Percentiles rank a stretch among this genome's conserved stretches.
Conservation (phyloP, 1,140 invertebrate species). For the Orchestia grillus region DNA sequence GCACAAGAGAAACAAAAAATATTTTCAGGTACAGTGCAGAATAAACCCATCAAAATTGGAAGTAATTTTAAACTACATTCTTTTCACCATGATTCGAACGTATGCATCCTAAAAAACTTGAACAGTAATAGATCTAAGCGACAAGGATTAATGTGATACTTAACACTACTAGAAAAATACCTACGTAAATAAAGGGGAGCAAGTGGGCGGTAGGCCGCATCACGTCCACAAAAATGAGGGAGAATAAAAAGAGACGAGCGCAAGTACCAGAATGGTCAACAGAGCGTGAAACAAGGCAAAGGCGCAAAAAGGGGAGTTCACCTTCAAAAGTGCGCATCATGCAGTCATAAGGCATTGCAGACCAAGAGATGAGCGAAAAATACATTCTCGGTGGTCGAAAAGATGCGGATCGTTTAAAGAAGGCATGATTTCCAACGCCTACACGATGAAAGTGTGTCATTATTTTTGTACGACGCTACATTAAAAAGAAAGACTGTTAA, state of each 20-base stretch:
- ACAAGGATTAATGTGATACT: not conserved
- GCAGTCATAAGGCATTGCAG: not conserved
- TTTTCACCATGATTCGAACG: not conserved
- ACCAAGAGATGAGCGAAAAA: not conserved
- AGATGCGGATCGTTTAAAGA: not conserved
- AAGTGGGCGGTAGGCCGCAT: not conserved
- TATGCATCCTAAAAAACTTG: not conserved
- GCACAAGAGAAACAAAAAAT: not conserved
- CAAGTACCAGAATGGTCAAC: not conserved
- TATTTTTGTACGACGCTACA: not conserved
- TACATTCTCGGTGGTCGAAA: not conserved
- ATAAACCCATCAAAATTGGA: not conserved
- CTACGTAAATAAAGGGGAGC: not conserved
- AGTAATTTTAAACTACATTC: not conserved
- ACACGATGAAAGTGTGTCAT: not conserved
- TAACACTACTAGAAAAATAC: not conserved
- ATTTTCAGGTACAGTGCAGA: not conserved
- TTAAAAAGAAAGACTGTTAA: not conserved
- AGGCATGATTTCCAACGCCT: not conserved
- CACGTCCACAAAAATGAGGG: not conserved
- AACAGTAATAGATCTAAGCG: not conserved
- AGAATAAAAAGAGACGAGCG: not conserved
- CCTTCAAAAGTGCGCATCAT: not conserved
- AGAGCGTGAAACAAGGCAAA: not conserved
- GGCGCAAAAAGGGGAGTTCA: not conserved